Conservation (phyloP, 2,888 invertebrate species). For the Acronicta leporina region DNA sequence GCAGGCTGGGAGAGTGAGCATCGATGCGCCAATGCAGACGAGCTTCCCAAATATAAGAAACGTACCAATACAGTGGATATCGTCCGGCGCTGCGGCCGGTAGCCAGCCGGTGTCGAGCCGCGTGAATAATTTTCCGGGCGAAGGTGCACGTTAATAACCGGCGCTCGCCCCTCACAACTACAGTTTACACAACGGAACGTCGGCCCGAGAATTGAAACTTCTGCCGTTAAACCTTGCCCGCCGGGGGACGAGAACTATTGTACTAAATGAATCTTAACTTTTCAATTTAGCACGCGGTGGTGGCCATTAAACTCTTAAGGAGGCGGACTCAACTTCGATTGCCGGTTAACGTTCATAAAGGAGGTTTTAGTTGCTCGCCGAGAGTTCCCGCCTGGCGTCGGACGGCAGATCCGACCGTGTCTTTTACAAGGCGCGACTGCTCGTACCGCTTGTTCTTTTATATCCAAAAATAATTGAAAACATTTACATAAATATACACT, state of each 20-base stretch:
- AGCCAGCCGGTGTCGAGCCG: background rate
- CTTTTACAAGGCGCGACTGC: background rate
- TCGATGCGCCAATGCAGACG: background rate
- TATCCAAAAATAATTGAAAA: too few relatives aligned
- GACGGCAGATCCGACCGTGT: background rate
- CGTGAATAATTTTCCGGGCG: constrained; percentile 9
- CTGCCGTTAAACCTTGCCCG: constrained; percentile 12
- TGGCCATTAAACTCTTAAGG: constrained; percentile 52
- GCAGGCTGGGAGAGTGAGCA: background rate
- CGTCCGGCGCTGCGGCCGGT: background rate
- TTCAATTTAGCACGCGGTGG: constrained; percentile 56
- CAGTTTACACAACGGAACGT: constrained; percentile 43
- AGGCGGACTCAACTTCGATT: constrained; percentile 60
- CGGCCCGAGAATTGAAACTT: constrained; percentile 41
- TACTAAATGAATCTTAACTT: constrained; percentile 62
- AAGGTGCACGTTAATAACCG: constrained; percentile 23
- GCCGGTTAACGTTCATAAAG: constrained; percentile 60
- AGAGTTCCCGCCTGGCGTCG: constrained; percentile 3
- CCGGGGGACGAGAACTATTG: constrained; percentile 44
- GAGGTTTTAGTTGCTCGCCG: constrained; percentile 49
- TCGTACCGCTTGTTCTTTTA: too few relatives aligned
- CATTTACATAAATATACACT: too few relatives aligned
- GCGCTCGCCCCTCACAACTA: constrained; percentile 24
- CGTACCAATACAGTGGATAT: constrained; percentile 3
- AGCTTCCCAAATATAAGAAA: constrained; percentile 9